Percentiles rank a stretch among this genome's conserved stretches.
phyloP scores from a whole-genome alignment of 2,113 vertebrate genomes.

The Anser brachyrhynchus region DNA sequence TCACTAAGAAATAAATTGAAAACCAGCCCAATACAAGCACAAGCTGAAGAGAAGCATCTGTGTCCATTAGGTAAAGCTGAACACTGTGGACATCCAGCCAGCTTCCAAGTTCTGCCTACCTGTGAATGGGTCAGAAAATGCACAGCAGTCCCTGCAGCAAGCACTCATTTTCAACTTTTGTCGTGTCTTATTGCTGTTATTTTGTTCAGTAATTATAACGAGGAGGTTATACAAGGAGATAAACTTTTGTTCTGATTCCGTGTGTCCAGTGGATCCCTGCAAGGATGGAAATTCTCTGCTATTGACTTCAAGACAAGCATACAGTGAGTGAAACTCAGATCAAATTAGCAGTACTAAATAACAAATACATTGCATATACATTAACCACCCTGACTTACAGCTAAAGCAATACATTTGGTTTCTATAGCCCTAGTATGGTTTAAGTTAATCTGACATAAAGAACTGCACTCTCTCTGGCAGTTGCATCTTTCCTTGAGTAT shows the following conservation, averaged over 20 bases:
- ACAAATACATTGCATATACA: background rate
- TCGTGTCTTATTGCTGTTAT: background rate
- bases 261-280: background rate
- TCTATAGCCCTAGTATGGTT: background rate
- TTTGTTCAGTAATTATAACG: background rate
- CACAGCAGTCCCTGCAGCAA: background rate
- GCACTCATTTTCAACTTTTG: background rate
- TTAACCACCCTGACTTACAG: background rate
- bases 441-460: background rate
- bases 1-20: background rate
- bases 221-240: rapidly evolving
- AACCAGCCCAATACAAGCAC: background rate
- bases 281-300: background rate
- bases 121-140: rapidly evolving
- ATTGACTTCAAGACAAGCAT: background rate
- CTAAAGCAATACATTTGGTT: background rate
- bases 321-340: background rate
- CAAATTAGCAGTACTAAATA: background rate
- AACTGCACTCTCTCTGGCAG: background rate
- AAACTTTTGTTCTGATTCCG: background rate
- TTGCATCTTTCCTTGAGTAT: background rate
- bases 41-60: background rate
- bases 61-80: background rate
- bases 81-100: background rate
- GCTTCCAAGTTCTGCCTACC: background rate